A percentile compares a stretch with the other conserved stretches of the same genome.
Evolutionary conservation across 2,888 invertebrate species (phyloP).

Genomic region (Galerucella nymphaeae): DNA sequence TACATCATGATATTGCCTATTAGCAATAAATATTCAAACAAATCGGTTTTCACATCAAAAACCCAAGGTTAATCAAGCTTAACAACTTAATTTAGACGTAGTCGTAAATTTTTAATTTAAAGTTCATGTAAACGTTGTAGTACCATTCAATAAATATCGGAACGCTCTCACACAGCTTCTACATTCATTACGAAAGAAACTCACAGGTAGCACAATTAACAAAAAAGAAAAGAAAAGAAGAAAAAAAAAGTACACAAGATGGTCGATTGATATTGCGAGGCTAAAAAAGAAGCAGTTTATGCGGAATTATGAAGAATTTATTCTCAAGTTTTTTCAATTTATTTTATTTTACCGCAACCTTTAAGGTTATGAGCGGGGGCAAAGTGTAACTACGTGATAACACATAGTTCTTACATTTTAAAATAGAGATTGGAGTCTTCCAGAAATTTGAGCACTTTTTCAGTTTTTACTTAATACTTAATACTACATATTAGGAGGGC

Average conservation of each 20-base stretch:
- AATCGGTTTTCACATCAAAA: constrained; percentile 27
- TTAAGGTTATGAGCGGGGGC: no score
- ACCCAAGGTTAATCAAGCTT: constrained; percentile 53
- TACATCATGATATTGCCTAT: constrained; percentile 12
- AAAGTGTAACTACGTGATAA: no score
- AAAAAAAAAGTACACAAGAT: background rate
- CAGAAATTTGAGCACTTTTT: no score
- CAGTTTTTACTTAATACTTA: no score
- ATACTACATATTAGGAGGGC: no score
- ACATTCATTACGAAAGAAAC: constrained; percentile 32
- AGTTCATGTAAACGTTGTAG: constrained; percentile 55
- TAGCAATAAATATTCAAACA: constrained; percentile 18
- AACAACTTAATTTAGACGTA: constrained; percentile 57
- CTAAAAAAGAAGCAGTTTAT: background rate
- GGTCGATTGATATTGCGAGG: background rate
- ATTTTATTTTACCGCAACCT: no score
- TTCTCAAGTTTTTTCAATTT: no score
- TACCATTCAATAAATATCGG: constrained; percentile 56
- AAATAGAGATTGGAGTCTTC: no score
- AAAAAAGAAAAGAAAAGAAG: constrained; percentile 20
- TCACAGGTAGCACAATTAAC: constrained; percentile 32
- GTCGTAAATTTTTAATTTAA: constrained; percentile 56
- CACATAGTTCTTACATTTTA: no score
- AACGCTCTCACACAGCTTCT: constrained; percentile 33
- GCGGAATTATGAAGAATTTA: no score